Base-by-base conservation (phyloP, 2,888 invertebrate genomes). In the Tipula vernalis region DNA sequence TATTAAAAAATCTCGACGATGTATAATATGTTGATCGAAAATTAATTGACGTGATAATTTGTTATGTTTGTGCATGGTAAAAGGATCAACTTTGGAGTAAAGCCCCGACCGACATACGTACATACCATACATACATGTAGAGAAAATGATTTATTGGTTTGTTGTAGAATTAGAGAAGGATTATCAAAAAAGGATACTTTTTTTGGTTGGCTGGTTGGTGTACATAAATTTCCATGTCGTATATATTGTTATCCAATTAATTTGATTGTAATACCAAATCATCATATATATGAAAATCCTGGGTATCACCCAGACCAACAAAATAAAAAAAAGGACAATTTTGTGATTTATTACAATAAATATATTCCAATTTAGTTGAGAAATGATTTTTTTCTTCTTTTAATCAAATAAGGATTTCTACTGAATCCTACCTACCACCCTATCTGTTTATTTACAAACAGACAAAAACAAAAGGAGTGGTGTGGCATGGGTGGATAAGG, bases 41-140 rank as follows among this genome's bases (percentile, higher is more conserved):
- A 71, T 71, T 71, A 71, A 71, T 71, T 71, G 71, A 71, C 71
- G 71, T 71, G 71, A 71, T 71, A 71, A 71, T 71, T 71, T 71
- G 71, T 71, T 71, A 71, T 12, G 28, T 28, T 71, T 71, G 47
- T 12, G 28, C 10, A 71, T 28, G 10, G 28, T 28, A 71, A 28
- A 71, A 71, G 71, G 71, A 71, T 71, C 71, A 71, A 28, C 28
- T 28, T 71, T n/a, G 28, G 4, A 71, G 0, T 28, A 71, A 28
- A 18, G 28, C 71, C 28, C 71, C 28, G 71, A 71, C 71, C 71
- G 12, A 71, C 28, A 71, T 28, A 51, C 15, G 2, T 28, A 28
- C 28, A 2, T 28, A 28, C 28, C 15, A 28, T 28, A 28, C 28
- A 2, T 28, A 28, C 28, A 28, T 28, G 28, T 28, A 15, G 51